A percentile compares a stretch with the other conserved stretches of the same genome.
Evolutionary conservation across 2,113 vertebrate genomes (phyloP).

Genomic region (Chaenocephalus aceratus): DNA sequence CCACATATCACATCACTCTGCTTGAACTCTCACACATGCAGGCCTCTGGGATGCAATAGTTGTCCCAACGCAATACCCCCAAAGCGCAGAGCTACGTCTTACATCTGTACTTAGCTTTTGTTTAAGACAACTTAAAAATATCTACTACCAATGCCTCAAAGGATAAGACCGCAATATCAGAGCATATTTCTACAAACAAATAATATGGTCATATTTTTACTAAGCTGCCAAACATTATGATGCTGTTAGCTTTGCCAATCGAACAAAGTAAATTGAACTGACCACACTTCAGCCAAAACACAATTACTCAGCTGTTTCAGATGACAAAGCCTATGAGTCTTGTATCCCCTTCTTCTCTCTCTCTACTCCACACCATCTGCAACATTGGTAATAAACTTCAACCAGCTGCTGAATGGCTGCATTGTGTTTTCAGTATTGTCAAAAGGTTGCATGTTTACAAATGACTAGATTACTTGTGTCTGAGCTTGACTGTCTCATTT

Average conservation of each 20-base stretch:
- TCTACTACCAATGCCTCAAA: not conserved
- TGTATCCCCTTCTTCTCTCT: not conserved
- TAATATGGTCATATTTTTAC: conserved; percentile 13
- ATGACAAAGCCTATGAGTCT: conserved; percentile 1
- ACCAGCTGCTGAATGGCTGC: conserved; percentile 40
- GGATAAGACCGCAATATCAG: too few relatives aligned
- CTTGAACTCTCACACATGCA: conserved; percentile 20
- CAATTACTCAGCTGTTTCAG: conserved; percentile 27
- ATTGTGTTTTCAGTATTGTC: conserved; percentile 37
- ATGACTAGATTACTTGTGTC: too few relatives aligned
- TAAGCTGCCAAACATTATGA: conserved; percentile 13
- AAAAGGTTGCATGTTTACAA: conserved; percentile 15
- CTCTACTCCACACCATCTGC: not conserved
- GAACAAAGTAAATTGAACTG: conserved; percentile 20
- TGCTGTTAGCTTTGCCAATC: conserved; percentile 15
- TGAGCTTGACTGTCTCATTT: not conserved
- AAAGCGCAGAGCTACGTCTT: not conserved
- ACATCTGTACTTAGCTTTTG: not conserved
- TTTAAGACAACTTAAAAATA: conserved; percentile 2
- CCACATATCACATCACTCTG: conserved; percentile 26
- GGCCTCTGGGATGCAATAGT: conserved; percentile 18
- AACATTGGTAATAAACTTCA: conserved; percentile 43
- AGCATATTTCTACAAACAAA: conserved; percentile 19
- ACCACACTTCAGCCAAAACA: conserved; percentile 13
- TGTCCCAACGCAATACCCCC: not conserved